phyloP scores from a whole-genome alignment of 2,113 vertebrate genomes.

The Sturnus vulgaris region DNA sequence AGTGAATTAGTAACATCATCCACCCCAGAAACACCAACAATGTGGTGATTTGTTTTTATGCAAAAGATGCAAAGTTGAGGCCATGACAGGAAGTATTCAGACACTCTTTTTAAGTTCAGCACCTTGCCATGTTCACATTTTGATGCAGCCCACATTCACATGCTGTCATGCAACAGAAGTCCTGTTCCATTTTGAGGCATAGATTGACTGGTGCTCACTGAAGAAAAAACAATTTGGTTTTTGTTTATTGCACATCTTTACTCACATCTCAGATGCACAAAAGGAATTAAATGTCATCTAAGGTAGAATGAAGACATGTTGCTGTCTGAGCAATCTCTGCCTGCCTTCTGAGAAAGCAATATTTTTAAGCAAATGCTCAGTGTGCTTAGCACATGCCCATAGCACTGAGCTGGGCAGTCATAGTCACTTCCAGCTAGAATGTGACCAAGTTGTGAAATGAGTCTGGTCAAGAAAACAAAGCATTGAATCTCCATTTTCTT shows the following conservation, averaged over 20 bases:
- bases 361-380: not conserved
- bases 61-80: not conserved
- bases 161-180: not conserved
- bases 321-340: not conserved
- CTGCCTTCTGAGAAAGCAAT: not conserved
- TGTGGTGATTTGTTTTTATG: not conserved
- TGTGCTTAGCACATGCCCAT: not conserved
- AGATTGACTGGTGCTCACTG: not conserved
- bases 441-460: not conserved
- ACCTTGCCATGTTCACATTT: not conserved
- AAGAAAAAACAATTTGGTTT: not conserved
- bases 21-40: not conserved
- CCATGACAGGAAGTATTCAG: not conserved
- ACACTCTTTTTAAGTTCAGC: not conserved
- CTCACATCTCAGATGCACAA: not conserved
- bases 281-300: not conserved
- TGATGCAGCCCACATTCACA: not conserved
- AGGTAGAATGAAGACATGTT: not conserved
- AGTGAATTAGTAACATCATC: not conserved
- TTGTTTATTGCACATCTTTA: not conserved
- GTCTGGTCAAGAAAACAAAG: not conserved
- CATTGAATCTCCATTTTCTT: not conserved
- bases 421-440: not conserved
- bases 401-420: not conserved
- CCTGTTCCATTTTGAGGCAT: not conserved